phyloP scores from a whole-genome alignment of 2,113 vertebrate genomes.

The Pyrgilauda ruficollis region DNA sequence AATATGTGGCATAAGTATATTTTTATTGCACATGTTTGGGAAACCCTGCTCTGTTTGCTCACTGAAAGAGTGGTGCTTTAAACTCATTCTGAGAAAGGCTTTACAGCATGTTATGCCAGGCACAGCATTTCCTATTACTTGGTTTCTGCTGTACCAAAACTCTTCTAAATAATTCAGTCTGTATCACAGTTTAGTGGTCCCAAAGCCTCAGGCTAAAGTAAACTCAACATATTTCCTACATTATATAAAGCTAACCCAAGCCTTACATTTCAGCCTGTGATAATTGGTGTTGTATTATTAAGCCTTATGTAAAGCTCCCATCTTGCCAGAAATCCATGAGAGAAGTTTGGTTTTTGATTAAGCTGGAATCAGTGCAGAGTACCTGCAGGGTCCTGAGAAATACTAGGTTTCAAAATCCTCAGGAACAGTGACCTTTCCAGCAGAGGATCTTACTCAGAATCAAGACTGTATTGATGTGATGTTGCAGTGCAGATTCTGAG shows the following conservation, averaged over 20 bases:
- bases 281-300: conserved; percentile 14
- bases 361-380: neutral
- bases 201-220: conserved; percentile 33
- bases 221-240: conserved; percentile 11
- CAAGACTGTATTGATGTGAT: neutral
- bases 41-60: neutral
- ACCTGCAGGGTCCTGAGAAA: neutral
- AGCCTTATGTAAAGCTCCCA: neutral
- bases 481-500: neutral
- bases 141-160: neutral
- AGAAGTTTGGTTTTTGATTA: neutral
- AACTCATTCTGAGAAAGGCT: neutral
- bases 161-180: conserved; percentile 12
- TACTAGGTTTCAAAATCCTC: neutral
- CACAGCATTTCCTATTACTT: neutral
- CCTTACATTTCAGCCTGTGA: conserved; percentile 6
- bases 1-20: conserved; percentile 2
- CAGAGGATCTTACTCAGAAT: neutral
- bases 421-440: neutral
- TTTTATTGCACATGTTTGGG: conserved; percentile 10
- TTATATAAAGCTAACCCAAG: conserved; percentile 21
- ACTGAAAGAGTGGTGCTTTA: neutral
- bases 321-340: neutral
- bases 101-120: neutral
- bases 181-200: neutral